Base-by-base conservation (phyloP, 2,797 vertebrate species). In the Pachyuromys duprasi region DNA sequence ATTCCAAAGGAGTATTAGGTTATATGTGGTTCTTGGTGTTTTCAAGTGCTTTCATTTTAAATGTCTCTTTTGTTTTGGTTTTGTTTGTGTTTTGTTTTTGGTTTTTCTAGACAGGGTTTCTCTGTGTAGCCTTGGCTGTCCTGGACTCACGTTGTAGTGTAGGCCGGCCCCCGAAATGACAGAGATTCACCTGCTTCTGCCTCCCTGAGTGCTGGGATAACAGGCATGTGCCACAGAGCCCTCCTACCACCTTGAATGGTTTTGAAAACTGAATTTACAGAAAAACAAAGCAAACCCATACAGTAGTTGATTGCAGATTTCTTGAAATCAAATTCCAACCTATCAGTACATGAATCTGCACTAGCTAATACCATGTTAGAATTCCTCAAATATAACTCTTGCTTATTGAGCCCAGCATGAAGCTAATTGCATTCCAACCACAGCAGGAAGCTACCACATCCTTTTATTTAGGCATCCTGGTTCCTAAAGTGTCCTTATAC, bases 1-100 rank as follows among this genome's bases (percentile, higher is more conserved):
- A 91, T 94, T 95, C 39, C 22, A 81, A 84, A 81, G 7, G 18
- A 75, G 81, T 76, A 67, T 49, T 95, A 81, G 63, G n/a, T 86
- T 91, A 91, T 81, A 81, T 42, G 45, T 84, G n/a, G 24, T 7
- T 95, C 49, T 87, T 86, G 20, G 13, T 90, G 5, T 94, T 90
- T 93, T 86, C 8, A 89, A 75, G 65, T 12, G 87, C 8, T 26
- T 90, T 74, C 9, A 70, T 15, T 39, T 36, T 57, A 20, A 88
- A 84, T 55, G 7, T 57, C 17, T 57, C 17, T 57, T 57, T 57
- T 57, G 14, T 57, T 57, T 57, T 57, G 55, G 17, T 57, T 57
- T 57, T 57, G 13, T 57, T 57, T 57, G 13, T 57, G 13, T 57
- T 57, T 57, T 12, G 13, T 57, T 57, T 57, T 57, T 57, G 17